Conservation (phyloP, 2,113 vertebrate genomes). For the Hiodon tergisus region DNA sequence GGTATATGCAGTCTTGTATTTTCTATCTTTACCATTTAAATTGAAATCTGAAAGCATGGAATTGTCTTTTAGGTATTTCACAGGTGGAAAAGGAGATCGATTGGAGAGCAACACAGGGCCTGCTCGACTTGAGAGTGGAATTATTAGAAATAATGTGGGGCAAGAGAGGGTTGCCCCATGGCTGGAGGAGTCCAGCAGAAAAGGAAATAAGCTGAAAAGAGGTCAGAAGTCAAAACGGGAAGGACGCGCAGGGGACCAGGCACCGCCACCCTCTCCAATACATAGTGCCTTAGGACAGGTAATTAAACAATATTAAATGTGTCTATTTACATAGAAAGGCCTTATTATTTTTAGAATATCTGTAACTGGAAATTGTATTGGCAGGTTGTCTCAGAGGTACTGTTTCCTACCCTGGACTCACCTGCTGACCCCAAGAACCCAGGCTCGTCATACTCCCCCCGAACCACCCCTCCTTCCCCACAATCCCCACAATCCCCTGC, state of each 20-base stretch:
- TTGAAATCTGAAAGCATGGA: not conserved
- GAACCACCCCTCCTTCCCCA: conserved; percentile 16
- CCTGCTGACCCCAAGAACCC: conserved; percentile 28
- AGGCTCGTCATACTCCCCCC: conserved; percentile 13
- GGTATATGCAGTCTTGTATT: not conserved
- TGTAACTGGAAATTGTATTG: not conserved
- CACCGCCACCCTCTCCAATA: conserved; percentile 50
- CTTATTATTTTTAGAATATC: not conserved
- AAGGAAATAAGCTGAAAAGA: conserved; percentile 24
- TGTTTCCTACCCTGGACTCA: conserved; percentile 51
- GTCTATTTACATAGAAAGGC: not conserved
- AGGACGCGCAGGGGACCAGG: conserved; percentile 18
- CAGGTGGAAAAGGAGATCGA: not conserved
- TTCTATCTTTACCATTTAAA: not conserved
- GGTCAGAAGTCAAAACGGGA: conserved; percentile 18
- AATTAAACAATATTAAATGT: conserved; percentile 12
- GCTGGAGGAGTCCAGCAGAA: conserved; percentile 18
- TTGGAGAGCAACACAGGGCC: conserved; percentile 14
- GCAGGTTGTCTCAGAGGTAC: conserved; percentile 68
- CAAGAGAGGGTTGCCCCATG: conserved; percentile 26
- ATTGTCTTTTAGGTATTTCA: conserved; percentile 23
- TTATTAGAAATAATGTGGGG: conserved; percentile 18
- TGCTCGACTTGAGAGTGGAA: conserved; percentile 22
- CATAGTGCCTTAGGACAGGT: conserved; percentile 63
- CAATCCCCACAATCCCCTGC: conserved; percentile 28